phyloP scores from a whole-genome alignment of 2,797 vertebrate species.

The Anguilla megastoma region DNA sequence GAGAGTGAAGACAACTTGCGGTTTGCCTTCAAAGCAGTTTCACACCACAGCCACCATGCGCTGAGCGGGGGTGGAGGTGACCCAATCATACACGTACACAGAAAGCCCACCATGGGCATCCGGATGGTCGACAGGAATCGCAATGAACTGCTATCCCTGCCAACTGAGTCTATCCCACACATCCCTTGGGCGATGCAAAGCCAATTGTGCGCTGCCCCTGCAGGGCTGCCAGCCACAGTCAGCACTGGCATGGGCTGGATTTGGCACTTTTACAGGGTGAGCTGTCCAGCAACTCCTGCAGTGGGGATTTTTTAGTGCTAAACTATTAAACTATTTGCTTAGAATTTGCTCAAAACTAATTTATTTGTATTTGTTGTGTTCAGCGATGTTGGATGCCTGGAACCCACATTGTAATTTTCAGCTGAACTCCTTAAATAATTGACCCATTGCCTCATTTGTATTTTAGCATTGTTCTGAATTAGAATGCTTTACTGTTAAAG shows the following conservation, averaged over 20 bases:
- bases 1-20: no score
- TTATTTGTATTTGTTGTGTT: background rate
- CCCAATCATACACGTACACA: background rate
- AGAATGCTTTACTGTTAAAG: background rate
- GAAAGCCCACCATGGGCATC: no score
- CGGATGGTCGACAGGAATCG: background rate
- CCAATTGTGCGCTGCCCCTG: background rate
- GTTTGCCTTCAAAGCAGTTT: no score
- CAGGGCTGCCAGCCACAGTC: background rate
- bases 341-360: background rate
- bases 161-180: background rate
- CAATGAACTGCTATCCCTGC: background rate
- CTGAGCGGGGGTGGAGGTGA: background rate
- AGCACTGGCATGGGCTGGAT: no score
- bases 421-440: background rate
- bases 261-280: no score
- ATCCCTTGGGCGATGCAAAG: background rate
- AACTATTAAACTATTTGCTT: conserved; percentile 2
- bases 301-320: background rate
- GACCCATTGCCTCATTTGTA: background rate
- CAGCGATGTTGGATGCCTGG: background rate
- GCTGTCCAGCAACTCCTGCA: no score
- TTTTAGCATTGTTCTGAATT: background rate
- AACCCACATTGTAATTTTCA: background rate
- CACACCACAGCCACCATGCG: no score